Base-by-base conservation (phyloP, 2,888 invertebrate genomes). In the Leptogaster cylindrica region DNA sequence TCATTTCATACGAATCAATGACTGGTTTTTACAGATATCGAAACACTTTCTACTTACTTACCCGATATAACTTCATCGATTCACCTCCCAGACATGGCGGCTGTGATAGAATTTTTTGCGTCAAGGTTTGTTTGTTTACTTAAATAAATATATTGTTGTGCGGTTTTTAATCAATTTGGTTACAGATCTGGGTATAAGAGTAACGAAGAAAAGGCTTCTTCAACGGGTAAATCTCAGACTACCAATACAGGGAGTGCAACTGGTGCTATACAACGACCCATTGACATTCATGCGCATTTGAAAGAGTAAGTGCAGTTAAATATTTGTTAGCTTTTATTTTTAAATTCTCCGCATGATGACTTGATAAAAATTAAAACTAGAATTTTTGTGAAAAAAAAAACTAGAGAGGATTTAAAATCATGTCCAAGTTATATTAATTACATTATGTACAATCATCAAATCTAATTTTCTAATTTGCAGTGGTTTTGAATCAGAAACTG, bases 401-500 rank as follows among this genome's bases (percentile, higher is more conserved):
- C 31, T 31, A 31, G 31, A 31, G 10, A 31, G 10, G n/a, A n/a
- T n/a, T 7, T 31, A 31, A 31, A 31, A 31, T 31, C 10, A 31
- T 7, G 10, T 7, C 10, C 5, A 31, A 31, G 10, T 31, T 31
- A 31, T 31, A 31, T 7, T 31, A 31, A 7, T 8, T 31, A 31
- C 10, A 8, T 8, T 7, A 31, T 31, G 10, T 4, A n/a, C 12
- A 39, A n/a, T 4, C 39, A 31, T n/a, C n/a, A n/a, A n/a, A n/a
- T n/a, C n/a, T n/a, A 36, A 36, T 36, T 36, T 36, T 36, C 1
- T 36, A 36, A 36, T n/a, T 74, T 81, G 68, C 81, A 91, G 91
- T 77, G 89, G 88, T 71, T 89, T 89, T 76, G 92, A 91, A 76
- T 92, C 91, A 1, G 91, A 91, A 81, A 89, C 90, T 0, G 92